Evolutionary conservation across 2,797 vertebrate genomes (phyloP), one percentile per base, ranked within the genome.

Genomic region (Enteromius radiatus): DNA sequence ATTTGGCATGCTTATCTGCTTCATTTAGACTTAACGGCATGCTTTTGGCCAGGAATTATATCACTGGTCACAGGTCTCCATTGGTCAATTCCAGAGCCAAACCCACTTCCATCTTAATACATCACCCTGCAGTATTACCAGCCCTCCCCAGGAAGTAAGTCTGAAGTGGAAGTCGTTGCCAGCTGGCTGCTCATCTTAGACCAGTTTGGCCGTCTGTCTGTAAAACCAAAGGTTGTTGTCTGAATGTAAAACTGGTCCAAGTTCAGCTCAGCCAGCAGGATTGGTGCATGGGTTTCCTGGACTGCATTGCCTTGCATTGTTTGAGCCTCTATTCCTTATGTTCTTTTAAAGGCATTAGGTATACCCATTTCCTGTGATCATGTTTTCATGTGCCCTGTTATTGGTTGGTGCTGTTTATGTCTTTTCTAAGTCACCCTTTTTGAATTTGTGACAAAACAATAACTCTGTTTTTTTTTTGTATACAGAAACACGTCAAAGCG

Each of bases 401-500:
- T 38, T 54, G 64, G 33, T 43, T 69, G 33, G 15, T 69, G 65
- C n/a, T 28, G 47, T 65, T 17, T 26, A 21, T 75, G 14, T 17
- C 15, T 52, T 78, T 64, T 59, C 9, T 75, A 41, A 26, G 21
- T 8, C 15, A 14, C 10, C 3, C 2, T 26, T 26, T 82, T 17
- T 15, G n/a, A 70, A 36, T 45, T 21, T 56, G 19, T n/a, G 3
- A 21, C 23, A 19, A 21, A 28, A 26, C 14, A 33, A 52, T 36
- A 36, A 28, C 67, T 79, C 52, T 82, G 41, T 87, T 26, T 81
- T 87, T 26, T 81, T 45, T 75, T 52, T 82, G 52, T 14, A 0
- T 45, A 80, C 26, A 99, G 98, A 88, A 97, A 93, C 87, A 85
- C 93, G 0, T 95, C 95, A 1, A 98, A 95, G 84, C 96, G 97